These are phyloP conservation scores for Conger conger DNA, from an alignment of 2,113 vertebrate species.

Conservation along the genomic window DNA sequence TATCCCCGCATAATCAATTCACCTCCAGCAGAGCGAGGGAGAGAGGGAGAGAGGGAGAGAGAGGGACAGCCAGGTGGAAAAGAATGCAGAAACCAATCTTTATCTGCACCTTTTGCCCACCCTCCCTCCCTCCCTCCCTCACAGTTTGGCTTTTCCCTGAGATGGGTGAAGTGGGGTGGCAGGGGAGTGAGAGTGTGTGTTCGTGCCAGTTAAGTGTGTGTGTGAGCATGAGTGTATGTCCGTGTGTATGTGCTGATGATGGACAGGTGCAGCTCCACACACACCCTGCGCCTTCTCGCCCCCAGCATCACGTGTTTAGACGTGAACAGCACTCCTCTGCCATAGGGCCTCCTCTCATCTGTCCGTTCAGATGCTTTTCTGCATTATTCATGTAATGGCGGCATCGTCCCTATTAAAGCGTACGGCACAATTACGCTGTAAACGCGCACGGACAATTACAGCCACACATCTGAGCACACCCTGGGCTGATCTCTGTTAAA, in stretches of 20 bases:
- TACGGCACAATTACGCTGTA: background rate
- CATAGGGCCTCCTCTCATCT: background rate
- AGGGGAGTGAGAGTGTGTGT: background rate
- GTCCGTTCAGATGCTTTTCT: background rate
- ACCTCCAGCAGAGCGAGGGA: constrained; percentile 52
- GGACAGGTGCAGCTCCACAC: background rate
- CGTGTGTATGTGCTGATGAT: background rate
- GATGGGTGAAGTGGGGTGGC: background rate
- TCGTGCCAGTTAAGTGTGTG: background rate
- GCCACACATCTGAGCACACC: background rate
- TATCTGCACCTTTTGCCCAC: constrained; percentile 43
- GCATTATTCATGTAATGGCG: background rate
- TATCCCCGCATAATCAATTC: constrained; percentile 70
- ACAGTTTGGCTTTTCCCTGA: background rate
- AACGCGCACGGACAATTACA: background rate
- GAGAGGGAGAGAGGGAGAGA: background rate
- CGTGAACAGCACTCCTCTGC: background rate
- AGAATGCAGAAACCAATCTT: constrained; percentile 71
- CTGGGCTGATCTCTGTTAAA: background rate
- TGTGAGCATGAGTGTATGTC: background rate
- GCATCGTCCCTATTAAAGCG: background rate
- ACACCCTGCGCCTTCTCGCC: background rate
- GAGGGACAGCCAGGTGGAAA: constrained; percentile 38
- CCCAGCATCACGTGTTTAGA: background rate
- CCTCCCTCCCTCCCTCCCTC: background rate